These are phyloP conservation scores for Calephelis virginiensis DNA, from an alignment of 1,140 invertebrate genomes.

Conservation along the genomic window DNA sequence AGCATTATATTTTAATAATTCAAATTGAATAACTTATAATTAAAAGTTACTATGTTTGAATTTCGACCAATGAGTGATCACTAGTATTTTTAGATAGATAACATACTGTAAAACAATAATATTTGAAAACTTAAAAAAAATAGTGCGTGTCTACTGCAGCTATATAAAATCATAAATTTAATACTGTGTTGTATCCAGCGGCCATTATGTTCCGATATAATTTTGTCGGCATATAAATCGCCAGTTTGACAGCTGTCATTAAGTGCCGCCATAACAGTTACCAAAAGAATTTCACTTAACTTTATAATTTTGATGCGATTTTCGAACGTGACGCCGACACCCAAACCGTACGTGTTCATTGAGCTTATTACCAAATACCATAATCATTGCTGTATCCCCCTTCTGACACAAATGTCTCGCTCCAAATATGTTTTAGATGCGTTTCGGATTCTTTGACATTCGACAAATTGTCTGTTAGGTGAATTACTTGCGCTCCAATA, in stretches of 20 bases:
- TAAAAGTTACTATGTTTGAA: too few species aligned
- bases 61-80: too few species aligned
- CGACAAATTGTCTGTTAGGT: too few species aligned
- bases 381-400: too few species aligned
- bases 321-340: constrained; percentile 63
- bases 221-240: constrained; percentile 53
- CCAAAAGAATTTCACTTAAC: constrained; percentile 66
- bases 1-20: too few species aligned
- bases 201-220: constrained; percentile 49
- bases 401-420: too few species aligned
- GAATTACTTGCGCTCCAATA: too few species aligned
- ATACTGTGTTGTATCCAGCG: constrained; percentile 11
- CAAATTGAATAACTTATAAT: too few species aligned
- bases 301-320: constrained; percentile 73
- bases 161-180: constrained; percentile 5
- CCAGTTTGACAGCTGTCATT: constrained; percentile 66
- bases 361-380: constrained; percentile 5
- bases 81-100: too few species aligned
- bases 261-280: constrained; percentile 49
- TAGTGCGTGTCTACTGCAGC: background rate
- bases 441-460: too few species aligned
- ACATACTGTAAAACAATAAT: background rate
- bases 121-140: background rate
- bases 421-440: too few species aligned
- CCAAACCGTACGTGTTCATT: constrained; percentile 40